Percentiles rank a stretch among this genome's conserved stretches.
These are phyloP conservation scores for Cinara cedri DNA, from an alignment of 2,888 invertebrate species.

Conservation along the genomic window DNA sequence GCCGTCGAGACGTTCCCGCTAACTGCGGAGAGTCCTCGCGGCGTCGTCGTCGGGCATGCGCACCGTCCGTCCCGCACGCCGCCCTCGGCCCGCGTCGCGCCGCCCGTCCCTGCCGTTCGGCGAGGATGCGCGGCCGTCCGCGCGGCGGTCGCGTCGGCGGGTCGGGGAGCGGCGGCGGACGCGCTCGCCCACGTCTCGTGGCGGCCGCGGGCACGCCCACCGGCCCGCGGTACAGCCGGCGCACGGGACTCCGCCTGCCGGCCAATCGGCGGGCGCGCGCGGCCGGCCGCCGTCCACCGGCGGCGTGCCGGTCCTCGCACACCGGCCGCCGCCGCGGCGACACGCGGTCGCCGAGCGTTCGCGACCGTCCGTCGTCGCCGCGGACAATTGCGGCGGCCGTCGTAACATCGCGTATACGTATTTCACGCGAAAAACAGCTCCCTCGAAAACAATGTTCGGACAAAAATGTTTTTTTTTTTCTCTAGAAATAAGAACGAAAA, in stretches of 20 bases:
- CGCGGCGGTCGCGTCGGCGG: slow-evolving; percentile 58
- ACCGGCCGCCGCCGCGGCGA: slow-evolving; percentile 35
- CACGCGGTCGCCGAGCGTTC: slow-evolving; percentile 33
- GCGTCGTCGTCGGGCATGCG: slow-evolving; percentile 58
- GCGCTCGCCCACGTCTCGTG: not conserved
- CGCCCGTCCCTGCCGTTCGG: not conserved
- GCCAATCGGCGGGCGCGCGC: slow-evolving; percentile 61
- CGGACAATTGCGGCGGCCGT: not conserved
- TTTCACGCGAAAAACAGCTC: no score
- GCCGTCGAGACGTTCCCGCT: slow-evolving; percentile 59
- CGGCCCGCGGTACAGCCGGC: slow-evolving; percentile 47
- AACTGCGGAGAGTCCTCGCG: slow-evolving; percentile 64
- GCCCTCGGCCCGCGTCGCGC: not conserved
- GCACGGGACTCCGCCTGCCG: slow-evolving; percentile 61
- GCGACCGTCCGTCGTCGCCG: not conserved
- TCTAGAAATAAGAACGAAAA: no score
- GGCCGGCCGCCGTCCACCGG: slow-evolving; percentile 34
- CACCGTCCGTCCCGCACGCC: not conserved
- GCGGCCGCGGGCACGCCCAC: slow-evolving; percentile 28
- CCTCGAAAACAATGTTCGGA: not conserved
- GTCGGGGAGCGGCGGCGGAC: not conserved
- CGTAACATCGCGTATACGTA: not conserved
- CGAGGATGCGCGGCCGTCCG: not conserved
- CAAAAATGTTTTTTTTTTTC: no score
- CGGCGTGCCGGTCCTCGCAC: slow-evolving; percentile 36